phyloP scores from a whole-genome alignment of 2,888 invertebrate species.

The Acrobeloides nanus region DNA sequence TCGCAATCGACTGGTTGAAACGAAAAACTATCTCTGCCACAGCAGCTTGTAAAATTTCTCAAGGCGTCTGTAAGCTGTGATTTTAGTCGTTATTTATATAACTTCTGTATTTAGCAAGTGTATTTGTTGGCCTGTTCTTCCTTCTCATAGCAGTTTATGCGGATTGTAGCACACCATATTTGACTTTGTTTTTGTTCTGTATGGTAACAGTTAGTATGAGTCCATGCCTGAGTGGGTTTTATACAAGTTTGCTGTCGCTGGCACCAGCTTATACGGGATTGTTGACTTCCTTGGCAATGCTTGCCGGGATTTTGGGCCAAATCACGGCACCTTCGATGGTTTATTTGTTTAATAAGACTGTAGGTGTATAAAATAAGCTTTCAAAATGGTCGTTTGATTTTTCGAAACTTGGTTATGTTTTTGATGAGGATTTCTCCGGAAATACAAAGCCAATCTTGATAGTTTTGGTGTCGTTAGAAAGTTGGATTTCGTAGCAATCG shows the following conservation, averaged over 20 bases:
- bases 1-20: conserved; percentile 31
- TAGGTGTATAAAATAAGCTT: conserved; percentile 7
- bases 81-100: conserved; percentile 6
- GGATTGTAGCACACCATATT: conserved; percentile 15
- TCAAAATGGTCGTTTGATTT: conserved; percentile 1
- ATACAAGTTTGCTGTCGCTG: conserved; percentile 36
- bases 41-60: conserved; percentile 33
- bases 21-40: conserved; percentile 24
- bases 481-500: too few relatives aligned
- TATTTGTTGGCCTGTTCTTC: conserved; percentile 18
- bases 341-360: conserved; percentile 28
- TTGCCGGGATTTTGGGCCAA: conserved; percentile 29
- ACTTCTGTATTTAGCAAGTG: conserved; percentile 19
- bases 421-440: too few relatives aligned
- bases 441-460: too few relatives aligned
- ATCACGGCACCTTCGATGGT: conserved; percentile 29
- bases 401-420: too few relatives aligned
- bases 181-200: conserved; percentile 20
- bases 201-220: conserved; percentile 28
- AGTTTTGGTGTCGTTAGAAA: too few relatives aligned
- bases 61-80: conserved; percentile 21
- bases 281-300: conserved; percentile 29
- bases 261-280: conserved; percentile 40
- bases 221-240: conserved; percentile 39
- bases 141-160: conserved; percentile 19